These are phyloP conservation scores for Ligdia adustata DNA, from an alignment of 2,888 invertebrate species.

Conservation along the genomic window DNA sequence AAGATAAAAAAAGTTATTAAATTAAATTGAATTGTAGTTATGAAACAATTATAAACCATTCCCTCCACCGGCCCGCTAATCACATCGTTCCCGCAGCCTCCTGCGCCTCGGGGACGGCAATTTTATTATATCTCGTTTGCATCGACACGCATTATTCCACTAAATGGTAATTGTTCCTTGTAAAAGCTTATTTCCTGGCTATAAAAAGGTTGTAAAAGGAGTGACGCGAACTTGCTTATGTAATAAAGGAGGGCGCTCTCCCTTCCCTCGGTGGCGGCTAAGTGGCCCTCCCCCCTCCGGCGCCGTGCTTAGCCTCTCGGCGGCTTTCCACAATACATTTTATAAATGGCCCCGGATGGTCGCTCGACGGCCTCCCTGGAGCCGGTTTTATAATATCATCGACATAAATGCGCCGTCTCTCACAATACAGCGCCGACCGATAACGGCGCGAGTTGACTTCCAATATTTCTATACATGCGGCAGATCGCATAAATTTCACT, in stretches of 20 bases:
- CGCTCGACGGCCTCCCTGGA: constrained; percentile 27
- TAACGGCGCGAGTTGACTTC: constrained; percentile 5
- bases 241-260: constrained; percentile 7
- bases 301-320: constrained; percentile 18
- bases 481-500: constrained; percentile 18
- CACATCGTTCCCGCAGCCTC: background rate
- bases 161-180: constrained; percentile 20
- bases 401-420: constrained; percentile 24
- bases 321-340: constrained; percentile 44
- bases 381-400: constrained; percentile 35
- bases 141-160: constrained; percentile 18
- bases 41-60: too few species aligned
- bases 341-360: constrained; percentile 43
- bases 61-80: background rate
- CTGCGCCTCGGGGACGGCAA: background rate
- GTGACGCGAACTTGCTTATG: constrained; percentile 22
- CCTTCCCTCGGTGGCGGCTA: constrained; percentile 2
- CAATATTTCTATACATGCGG: constrained; percentile 8
- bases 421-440: background rate
- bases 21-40: too few species aligned
- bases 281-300: background rate
- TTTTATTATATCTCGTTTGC: constrained; percentile 13
- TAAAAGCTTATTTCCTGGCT: constrained; percentile 26
- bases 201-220: constrained; percentile 22
- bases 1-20: too few species aligned